Conservation (phyloP, 2,888 invertebrate species). For the Pristionchus entomophagus region DNA sequence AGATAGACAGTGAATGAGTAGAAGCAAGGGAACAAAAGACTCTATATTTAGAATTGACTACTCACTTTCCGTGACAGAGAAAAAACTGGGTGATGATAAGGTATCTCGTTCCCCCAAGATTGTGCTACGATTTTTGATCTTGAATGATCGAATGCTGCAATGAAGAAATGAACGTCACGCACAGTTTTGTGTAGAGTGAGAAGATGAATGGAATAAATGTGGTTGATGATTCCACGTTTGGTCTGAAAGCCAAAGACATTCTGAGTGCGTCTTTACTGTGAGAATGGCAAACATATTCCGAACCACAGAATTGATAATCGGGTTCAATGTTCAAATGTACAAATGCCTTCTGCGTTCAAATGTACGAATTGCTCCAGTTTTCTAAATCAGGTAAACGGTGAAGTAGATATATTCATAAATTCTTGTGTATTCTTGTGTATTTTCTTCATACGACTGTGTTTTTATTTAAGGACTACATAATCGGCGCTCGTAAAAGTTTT, state of each 20-base stretch:
- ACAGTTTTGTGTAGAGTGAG: background rate
- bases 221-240: background rate
- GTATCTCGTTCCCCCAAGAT: background rate
- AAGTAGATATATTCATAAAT: too few relatives aligned
- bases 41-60: background rate
- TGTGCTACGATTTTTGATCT: background rate
- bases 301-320: too few relatives aligned
- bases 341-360: too few relatives aligned
- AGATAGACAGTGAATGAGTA: background rate
- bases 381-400: too few relatives aligned
- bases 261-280: background rate
- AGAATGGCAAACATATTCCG: background rate
- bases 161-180: background rate
- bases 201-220: background rate
- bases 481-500: too few relatives aligned
- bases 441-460: too few relatives aligned
- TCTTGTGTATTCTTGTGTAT: too few relatives aligned
- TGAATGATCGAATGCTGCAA: background rate
- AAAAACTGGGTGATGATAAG: background rate
- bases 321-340: too few relatives aligned
- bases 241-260: too few relatives aligned
- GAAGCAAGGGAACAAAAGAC: conserved; percentile 5
- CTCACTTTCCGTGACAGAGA: background rate
- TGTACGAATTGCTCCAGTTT: too few relatives aligned
- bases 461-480: too few relatives aligned